These are phyloP conservation scores for Panagrolaimus sp. DNA, from an alignment of 1,140 invertebrate genomes.

Conservation along the genomic window DNA sequence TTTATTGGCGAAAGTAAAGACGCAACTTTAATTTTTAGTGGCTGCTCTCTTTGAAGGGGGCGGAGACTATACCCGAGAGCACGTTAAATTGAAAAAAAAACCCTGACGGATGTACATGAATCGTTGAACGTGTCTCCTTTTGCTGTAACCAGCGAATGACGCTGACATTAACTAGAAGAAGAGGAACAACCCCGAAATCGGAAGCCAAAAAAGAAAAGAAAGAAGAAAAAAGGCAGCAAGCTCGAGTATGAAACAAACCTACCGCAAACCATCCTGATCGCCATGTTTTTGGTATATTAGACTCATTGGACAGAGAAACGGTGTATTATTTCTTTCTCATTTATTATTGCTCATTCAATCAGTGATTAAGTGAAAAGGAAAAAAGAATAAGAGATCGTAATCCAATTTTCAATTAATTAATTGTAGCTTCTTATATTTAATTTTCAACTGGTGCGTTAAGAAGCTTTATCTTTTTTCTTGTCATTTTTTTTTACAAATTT, in stretches of 20 bases:
- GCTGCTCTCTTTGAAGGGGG: not conserved
- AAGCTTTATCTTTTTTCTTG: too few species aligned
- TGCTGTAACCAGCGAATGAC: not conserved
- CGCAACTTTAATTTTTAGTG: not conserved
- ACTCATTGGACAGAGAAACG: too few species aligned
- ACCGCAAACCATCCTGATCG: conserved; percentile 17
- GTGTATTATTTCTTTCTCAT: too few species aligned
- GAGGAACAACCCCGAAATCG: conserved; percentile 13
- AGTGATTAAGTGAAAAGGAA: too few species aligned
- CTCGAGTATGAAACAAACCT: conserved; percentile 19
- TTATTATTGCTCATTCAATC: too few species aligned
- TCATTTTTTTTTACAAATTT: too few species aligned
- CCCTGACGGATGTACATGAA: conserved; percentile 12
- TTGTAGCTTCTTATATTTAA: too few species aligned
- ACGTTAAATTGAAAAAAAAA: conserved; percentile 1
- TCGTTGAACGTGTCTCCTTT: not conserved
- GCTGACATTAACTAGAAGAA: not conserved
- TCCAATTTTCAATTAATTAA: too few species aligned
- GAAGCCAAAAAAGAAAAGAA: conserved; percentile 7
- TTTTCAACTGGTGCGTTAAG: too few species aligned
- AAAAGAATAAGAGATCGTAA: too few species aligned
- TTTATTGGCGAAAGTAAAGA: not conserved
- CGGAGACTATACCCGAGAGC: not conserved
- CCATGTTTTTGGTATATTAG: too few species aligned
- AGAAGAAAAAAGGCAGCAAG: conserved; percentile 9